These are phyloP conservation scores for Macrobrachium nipponense DNA, from an alignment of 1,140 invertebrate species.

Conservation along the genomic window DNA sequence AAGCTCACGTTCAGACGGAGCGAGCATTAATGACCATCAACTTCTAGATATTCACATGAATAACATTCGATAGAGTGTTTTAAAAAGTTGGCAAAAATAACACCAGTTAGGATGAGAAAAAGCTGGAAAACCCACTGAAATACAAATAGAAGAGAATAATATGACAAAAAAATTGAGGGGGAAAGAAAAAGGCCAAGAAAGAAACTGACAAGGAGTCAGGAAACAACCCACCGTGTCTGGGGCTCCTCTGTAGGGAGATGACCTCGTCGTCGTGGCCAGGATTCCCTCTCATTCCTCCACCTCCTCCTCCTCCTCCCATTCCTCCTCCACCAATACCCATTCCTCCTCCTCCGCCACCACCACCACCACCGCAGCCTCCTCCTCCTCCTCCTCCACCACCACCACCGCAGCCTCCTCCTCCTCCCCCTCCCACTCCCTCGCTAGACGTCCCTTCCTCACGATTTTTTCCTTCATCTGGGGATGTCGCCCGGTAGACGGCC, in stretches of 20 bases:
- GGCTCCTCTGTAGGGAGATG: background rate
- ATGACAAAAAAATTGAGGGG: no score
- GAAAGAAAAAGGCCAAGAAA: background rate
- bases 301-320: conserved; percentile 3
- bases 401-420: background rate
- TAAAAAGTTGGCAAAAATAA: no score
- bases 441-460: background rate
- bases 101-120: no score
- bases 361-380: background rate
- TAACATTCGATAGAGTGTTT: no score
- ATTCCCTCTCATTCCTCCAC: background rate
- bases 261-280: background rate
- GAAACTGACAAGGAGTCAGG: background rate
- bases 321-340: background rate
- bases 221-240: conserved; percentile 5
- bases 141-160: no score
- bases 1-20: no score
- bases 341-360: background rate
- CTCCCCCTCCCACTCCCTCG: background rate
- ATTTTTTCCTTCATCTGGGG: conserved; percentile 40
- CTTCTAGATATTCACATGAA: no score
- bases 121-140: no score
- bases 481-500: conserved; percentile 28
- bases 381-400: background rate
- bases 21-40: no score